Evolutionary conservation across 2,888 invertebrate species (phyloP).

Genomic region (Cheilosia variabilis): DNA sequence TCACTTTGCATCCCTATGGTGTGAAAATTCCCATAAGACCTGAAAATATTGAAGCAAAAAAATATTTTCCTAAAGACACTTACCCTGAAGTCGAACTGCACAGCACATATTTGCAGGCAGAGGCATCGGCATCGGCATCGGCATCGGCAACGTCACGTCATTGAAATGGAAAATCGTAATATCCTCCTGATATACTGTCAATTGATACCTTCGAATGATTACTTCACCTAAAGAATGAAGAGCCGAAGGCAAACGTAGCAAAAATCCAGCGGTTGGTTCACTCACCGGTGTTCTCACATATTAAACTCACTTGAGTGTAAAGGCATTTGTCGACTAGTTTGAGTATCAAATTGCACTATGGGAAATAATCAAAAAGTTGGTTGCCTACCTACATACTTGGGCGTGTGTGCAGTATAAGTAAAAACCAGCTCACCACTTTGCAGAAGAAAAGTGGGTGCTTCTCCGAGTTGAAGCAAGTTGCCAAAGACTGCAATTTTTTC

Average conservation of each 20-base stretch:
- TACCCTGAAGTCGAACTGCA: conserved; percentile 27
- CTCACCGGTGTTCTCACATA: conserved; percentile 75
- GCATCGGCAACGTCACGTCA: conserved; percentile 38
- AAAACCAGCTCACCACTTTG: not conserved
- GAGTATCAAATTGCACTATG: conserved; percentile 69
- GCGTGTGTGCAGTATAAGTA: not conserved
- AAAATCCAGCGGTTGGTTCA: conserved; percentile 74
- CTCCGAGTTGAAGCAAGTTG: too few species aligned
- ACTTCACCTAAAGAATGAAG: conserved; percentile 63
- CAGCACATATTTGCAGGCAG: conserved; percentile 51
- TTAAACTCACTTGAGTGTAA: conserved; percentile 74
- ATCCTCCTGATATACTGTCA: conserved; percentile 75
- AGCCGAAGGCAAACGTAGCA: conserved; percentile 62
- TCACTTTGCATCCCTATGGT: not conserved
- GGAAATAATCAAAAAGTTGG: conserved; percentile 60
- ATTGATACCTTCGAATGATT: conserved; percentile 70
- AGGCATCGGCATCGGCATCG: conserved; percentile 11
- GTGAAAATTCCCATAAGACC: conserved; percentile 1
- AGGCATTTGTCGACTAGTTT: conserved; percentile 75
- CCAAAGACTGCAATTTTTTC: too few species aligned
- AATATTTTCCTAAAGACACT: conserved; percentile 22
- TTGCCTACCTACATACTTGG: not conserved
- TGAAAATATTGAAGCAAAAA: not conserved
- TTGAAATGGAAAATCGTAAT: conserved; percentile 76
- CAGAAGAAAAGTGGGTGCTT: not conserved